Evolutionary conservation across 2,888 invertebrate genomes (phyloP).

Genomic region (Polydrusus pterygomalis): DNA sequence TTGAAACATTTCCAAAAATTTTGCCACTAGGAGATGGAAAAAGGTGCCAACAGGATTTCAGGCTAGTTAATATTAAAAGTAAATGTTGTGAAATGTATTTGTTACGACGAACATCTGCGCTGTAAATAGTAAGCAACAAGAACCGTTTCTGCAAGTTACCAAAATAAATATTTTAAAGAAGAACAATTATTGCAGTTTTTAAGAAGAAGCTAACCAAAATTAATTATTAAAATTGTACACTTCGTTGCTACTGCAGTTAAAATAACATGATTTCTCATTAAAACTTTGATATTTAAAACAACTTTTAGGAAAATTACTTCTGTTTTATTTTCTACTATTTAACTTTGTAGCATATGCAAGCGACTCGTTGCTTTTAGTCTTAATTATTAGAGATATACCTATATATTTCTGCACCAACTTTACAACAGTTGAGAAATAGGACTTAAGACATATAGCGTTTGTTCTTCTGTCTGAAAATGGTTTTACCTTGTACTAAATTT

Average conservation of each 20-base stretch:
- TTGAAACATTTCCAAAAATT: no score
- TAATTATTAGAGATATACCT: slow-evolving; percentile 47
- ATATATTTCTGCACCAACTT: slow-evolving; percentile 21
- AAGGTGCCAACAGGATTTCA: no score
- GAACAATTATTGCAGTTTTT: no score
- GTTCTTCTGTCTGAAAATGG: not conserved
- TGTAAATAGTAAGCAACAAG: no score
- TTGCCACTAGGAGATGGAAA: no score
- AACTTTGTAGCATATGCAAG: slow-evolving; percentile 42
- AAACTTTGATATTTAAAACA: slow-evolving; percentile 51
- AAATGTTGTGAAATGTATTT: no score
- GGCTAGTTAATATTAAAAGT: no score
- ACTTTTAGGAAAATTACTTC: slow-evolving; percentile 45
- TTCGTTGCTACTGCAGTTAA: slow-evolving; percentile 44
- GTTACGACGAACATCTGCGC: no score
- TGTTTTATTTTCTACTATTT: slow-evolving; percentile 35
- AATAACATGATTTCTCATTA: slow-evolving; percentile 49
- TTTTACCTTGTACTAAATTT: not conserved
- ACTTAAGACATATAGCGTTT: not conserved
- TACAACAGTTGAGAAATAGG: slow-evolving; percentile 13
- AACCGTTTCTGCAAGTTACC: no score
- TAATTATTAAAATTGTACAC: slow-evolving; percentile 36
- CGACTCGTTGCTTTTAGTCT: slow-evolving; percentile 36
- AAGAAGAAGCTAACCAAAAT: slow-evolving; percentile 1
- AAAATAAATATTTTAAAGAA: no score